Percentiles rank a stretch among this genome's conserved stretches.
Evolutionary conservation across 2,797 vertebrate species (phyloP).

Genomic region (Peromyscus eremicus): DNA sequence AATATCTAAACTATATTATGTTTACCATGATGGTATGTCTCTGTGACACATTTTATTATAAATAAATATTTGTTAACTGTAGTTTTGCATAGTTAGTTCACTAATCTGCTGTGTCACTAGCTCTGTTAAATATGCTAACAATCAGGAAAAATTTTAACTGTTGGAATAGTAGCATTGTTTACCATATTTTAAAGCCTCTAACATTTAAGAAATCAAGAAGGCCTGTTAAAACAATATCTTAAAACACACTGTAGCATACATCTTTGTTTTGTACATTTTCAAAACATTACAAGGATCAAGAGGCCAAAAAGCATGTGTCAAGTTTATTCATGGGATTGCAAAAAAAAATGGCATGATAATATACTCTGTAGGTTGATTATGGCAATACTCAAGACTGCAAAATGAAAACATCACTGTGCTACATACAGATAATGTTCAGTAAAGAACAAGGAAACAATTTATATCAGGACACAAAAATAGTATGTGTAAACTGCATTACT

Average conservation of each 20-base stretch:
- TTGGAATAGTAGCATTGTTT: background rate
- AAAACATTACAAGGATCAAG: background rate
- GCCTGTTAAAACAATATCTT: background rate
- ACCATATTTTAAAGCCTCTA: background rate
- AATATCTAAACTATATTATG: background rate
- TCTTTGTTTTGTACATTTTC: background rate
- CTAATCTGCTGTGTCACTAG: background rate
- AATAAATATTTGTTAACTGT: background rate
- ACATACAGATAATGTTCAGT: background rate
- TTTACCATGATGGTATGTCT: background rate
- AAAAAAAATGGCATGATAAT: background rate
- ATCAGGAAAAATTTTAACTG: constrained; percentile 7
- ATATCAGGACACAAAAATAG: background rate
- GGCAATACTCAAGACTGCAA: background rate
- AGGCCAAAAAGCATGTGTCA: background rate
- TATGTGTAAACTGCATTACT: background rate
- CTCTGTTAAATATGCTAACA: background rate
- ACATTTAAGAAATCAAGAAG: background rate
- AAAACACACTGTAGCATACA: no score
- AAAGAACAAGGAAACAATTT: background rate
- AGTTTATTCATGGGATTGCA: background rate
- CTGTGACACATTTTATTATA: background rate
- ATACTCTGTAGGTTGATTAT: background rate
- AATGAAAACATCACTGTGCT: background rate
- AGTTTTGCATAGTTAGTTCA: background rate